A percentile compares a stretch with the other conserved stretches of the same genome.
These are phyloP conservation scores for Xenopus tropicalis DNA, from an alignment of 2,113 vertebrate genomes.

Conservation along the genomic window DNA sequence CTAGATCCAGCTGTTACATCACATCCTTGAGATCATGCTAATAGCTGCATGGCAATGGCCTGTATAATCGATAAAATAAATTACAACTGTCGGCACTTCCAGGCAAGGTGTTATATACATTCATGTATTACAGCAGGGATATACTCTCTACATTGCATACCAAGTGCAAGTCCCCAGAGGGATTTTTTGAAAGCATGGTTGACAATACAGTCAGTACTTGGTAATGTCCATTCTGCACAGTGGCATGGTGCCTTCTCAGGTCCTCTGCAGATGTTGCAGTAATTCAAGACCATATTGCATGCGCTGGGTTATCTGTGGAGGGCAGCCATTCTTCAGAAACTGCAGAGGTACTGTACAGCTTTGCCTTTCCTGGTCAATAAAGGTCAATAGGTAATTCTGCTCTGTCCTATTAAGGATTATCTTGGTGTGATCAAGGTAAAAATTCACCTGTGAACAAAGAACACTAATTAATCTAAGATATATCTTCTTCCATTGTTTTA, in stretches of 20 bases:
- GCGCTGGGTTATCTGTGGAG: constrained; percentile 57
- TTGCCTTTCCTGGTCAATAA: constrained; percentile 64
- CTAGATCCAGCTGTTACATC: too few relatives aligned
- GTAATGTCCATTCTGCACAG: background rate
- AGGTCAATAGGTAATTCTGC: constrained; percentile 65
- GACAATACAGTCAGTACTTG: background rate
- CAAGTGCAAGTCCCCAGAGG: background rate
- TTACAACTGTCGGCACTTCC: too few relatives aligned
- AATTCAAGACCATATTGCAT: constrained; percentile 66
- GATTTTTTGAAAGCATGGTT: background rate
- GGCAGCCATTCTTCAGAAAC: constrained; percentile 61
- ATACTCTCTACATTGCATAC: background rate
- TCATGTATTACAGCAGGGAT: too few relatives aligned
- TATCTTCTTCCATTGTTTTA: too few relatives aligned
- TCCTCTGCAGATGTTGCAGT: constrained; percentile 53
- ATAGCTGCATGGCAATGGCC: too few relatives aligned
- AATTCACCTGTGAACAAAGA: constrained; percentile 66
- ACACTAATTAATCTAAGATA: background rate
- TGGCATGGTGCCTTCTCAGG: too few relatives aligned
- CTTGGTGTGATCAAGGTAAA: constrained; percentile 69
- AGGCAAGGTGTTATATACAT: too few relatives aligned
- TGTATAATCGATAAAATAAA: too few relatives aligned
- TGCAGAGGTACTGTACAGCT: constrained; percentile 62
- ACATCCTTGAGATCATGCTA: too few relatives aligned
- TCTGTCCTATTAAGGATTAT: constrained; percentile 67